These are phyloP conservation scores for Gorsachius goisagi DNA, from an alignment of 2,113 vertebrate species.

Conservation along the genomic window DNA sequence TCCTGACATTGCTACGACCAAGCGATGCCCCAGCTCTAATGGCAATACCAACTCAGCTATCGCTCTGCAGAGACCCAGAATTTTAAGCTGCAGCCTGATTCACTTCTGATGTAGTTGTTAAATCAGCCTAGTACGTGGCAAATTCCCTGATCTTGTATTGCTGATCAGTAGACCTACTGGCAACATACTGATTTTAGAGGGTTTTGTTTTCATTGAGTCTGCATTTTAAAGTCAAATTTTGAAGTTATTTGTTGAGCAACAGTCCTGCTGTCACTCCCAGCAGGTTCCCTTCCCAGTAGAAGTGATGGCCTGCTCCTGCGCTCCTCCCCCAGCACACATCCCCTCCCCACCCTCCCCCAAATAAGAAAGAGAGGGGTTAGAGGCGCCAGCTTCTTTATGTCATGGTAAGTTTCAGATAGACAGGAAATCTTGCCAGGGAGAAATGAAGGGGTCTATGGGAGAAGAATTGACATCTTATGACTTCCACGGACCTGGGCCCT, in stretches of 20 bases:
- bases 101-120: not conserved
- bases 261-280: not conserved
- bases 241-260: not conserved
- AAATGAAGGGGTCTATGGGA: not conserved
- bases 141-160: not conserved
- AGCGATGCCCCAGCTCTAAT: not conserved
- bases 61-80: not conserved
- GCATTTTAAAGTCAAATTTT: not conserved
- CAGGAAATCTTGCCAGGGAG: not conserved
- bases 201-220: not conserved
- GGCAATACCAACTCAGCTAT: not conserved
- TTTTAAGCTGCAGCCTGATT: not conserved
- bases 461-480: not conserved
- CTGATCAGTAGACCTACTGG: not conserved
- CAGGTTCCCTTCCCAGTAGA: not conserved
- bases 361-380: not conserved
- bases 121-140: not conserved
- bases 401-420: not conserved
- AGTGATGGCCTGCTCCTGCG: not conserved
- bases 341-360: not conserved
- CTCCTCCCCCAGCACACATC: no score
- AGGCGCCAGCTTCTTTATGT: not conserved
- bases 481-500: not conserved
- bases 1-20: not conserved
- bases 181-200: not conserved